A percentile compares a stretch with the other conserved stretches of the same genome.
phyloP scores from a whole-genome alignment of 1,140 invertebrate genomes.

The Lordiphosa clarofinis region DNA sequence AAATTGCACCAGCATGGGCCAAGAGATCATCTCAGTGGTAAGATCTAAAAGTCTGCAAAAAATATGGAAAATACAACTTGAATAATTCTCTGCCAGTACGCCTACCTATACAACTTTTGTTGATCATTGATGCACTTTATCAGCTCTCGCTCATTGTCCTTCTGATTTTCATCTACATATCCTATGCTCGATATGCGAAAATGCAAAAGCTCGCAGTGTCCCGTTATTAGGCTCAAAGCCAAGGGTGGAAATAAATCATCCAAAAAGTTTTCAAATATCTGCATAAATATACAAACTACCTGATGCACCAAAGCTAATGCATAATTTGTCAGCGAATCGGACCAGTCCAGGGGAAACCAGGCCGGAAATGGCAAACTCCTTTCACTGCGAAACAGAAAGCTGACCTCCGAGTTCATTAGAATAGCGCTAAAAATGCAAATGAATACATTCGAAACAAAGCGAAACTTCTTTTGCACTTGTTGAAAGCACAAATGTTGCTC shows the following conservation, averaged over 20 bases:
- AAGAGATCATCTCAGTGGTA: slow-evolving; percentile 39
- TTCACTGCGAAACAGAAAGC: slow-evolving; percentile 19
- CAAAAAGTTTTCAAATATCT: slow-evolving; percentile 44
- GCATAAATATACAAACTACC: slow-evolving; percentile 21
- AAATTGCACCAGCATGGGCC: slow-evolving; percentile 61
- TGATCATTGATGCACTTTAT: slow-evolving; percentile 55
- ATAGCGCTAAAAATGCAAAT: slow-evolving; percentile 10
- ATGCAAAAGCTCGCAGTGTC: slow-evolving; percentile 48
- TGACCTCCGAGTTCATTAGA: slow-evolving; percentile 8
- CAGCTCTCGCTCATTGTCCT: slow-evolving; percentile 36
- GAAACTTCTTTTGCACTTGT: slow-evolving; percentile 8
- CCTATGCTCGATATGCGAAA: slow-evolving; percentile 48
- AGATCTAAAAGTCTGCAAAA: slow-evolving; percentile 33
- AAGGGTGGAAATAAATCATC: slow-evolving; percentile 55
- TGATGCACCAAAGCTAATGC: slow-evolving; percentile 35
- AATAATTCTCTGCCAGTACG: not conserved
- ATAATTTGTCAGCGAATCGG: slow-evolving; percentile 19
- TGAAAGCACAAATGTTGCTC: slow-evolving; percentile 17
- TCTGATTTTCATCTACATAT: slow-evolving; percentile 3
- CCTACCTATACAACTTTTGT: slow-evolving; percentile 47
- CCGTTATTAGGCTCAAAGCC: slow-evolving; percentile 35
- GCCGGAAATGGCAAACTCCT: slow-evolving; percentile 42
- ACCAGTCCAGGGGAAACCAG: slow-evolving; percentile 67
- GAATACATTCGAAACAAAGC: slow-evolving; percentile 27
- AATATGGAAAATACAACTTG: not conserved